Evolutionary conservation across 2,113 vertebrate species (phyloP).

Genomic region (Zosterops pallidus): DNA sequence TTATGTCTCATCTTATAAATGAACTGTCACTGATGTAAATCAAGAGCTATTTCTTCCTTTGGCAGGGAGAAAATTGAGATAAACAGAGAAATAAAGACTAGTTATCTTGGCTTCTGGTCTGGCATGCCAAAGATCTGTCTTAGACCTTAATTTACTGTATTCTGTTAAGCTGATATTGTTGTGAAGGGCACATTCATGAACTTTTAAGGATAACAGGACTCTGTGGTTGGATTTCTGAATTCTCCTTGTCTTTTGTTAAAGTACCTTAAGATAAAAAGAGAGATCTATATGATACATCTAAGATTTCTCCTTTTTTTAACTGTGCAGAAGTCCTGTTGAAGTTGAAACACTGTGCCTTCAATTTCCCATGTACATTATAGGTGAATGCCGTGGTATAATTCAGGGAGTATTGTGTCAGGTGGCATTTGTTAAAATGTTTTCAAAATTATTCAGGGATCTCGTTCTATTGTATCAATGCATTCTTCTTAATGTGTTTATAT

Average conservation of each 20-base stretch:
- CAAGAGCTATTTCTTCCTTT: neutral
- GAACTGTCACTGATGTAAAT: neutral
- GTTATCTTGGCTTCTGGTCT: slow-evolving; percentile 22
- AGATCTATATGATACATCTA: neutral
- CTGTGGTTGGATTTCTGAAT: neutral
- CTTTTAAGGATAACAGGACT: neutral
- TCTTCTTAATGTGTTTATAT: neutral
- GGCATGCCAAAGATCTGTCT: neutral
- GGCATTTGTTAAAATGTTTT: neutral
- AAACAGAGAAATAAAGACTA: slow-evolving; percentile 12
- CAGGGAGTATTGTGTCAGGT: neutral
- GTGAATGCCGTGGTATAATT: neutral
- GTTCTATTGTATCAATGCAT: neutral
- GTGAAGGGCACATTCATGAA: neutral
- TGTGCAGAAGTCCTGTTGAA: neutral
- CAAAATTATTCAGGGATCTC: neutral
- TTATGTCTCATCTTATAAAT: neutral
- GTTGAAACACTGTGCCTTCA: neutral
- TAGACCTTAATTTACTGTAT: neutral
- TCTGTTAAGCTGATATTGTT: neutral
- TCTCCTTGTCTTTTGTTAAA: neutral
- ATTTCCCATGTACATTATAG: neutral
- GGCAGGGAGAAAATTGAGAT: slow-evolving; percentile 1
- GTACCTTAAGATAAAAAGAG: neutral
- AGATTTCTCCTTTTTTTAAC: neutral